Conservation (phyloP, 2,797 vertebrate species). For the Macrochelys suwanniensis region DNA sequence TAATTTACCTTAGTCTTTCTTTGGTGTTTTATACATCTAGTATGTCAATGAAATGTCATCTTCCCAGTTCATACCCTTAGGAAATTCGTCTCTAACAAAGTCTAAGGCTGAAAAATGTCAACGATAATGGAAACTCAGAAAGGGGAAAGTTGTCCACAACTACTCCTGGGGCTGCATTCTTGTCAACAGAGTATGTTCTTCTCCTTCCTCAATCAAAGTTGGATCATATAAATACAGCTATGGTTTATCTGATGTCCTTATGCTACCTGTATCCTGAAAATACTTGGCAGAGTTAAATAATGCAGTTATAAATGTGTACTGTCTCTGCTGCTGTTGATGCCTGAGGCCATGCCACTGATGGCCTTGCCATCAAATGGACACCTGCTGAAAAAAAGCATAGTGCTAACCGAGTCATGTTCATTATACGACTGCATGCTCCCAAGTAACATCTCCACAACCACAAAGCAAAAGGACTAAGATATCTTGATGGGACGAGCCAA, state of each 20-base stretch:
- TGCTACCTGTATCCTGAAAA: background rate
- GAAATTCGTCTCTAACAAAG: background rate
- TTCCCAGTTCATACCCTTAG: background rate
- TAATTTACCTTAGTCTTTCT: background rate
- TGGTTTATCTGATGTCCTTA: background rate
- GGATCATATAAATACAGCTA: background rate
- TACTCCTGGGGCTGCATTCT: background rate
- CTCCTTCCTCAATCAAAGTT: background rate
- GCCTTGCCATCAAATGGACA: background rate
- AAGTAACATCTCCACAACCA: background rate
- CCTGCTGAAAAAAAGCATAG: background rate
- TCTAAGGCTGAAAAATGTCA: background rate
- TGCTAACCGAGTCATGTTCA: background rate
- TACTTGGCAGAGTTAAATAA: background rate
- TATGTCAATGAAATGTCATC: background rate
- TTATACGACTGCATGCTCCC: background rate
- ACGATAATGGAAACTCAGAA: background rate
- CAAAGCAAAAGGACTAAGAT: background rate
- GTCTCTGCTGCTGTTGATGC: background rate
- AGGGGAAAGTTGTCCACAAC: background rate
- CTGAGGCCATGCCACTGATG: background rate
- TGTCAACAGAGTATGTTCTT: background rate
- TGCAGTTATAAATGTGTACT: background rate
- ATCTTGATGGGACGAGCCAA: background rate
- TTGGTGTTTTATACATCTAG: background rate